phyloP scores from a whole-genome alignment of 2,113 vertebrate species.

The Larimichthys crocea region DNA sequence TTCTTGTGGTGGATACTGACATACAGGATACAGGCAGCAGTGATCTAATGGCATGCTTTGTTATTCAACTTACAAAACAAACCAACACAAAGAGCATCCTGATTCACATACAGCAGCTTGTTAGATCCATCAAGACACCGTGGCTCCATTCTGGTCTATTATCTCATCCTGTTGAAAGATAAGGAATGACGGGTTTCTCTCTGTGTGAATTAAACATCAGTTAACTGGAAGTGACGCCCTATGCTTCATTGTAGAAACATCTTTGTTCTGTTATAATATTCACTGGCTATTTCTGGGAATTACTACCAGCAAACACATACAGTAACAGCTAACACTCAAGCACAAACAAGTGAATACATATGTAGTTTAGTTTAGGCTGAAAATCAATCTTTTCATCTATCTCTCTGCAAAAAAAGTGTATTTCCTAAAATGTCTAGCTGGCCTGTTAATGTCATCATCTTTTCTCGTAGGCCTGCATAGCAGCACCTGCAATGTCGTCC shows the following conservation, averaged over 20 bases:
- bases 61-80: background rate
- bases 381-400: background rate
- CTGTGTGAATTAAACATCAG: background rate
- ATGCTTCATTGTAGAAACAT: background rate
- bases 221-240: background rate
- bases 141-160: background rate
- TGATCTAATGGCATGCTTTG: background rate
- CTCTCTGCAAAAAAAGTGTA: background rate
- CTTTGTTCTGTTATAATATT: background rate
- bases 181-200: background rate
- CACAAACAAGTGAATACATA: background rate
- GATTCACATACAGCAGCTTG: background rate
- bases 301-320: no score
- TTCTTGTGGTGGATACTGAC: no score
- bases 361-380: background rate
- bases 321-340: background rate
- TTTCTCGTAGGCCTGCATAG: conserved; percentile 41
- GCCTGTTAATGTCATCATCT: background rate
- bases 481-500: conserved; percentile 43
- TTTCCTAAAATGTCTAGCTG: background rate
- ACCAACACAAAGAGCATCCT: background rate
- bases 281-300: no score
- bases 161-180: background rate
- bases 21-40: no score
- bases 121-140: background rate